Base-by-base conservation (phyloP, 1,140 invertebrate species). In the Leptopilina boulardi region DNA sequence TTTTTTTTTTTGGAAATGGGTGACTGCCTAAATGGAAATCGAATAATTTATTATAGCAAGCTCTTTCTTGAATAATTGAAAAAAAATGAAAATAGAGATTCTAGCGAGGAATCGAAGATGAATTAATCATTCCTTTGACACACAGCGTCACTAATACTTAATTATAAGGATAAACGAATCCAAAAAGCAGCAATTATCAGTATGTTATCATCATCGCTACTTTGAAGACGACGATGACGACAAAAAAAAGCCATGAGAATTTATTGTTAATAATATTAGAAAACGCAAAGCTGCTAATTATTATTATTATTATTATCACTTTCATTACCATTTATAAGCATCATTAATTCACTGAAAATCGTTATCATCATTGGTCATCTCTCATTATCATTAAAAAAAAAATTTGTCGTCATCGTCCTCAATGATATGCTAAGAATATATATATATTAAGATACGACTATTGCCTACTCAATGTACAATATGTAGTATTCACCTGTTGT, bases 401-500 rank as follows among this genome's bases (percentile, higher is more conserved):
- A n/a, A 77, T 75, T 86, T 81, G 79, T 80, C 75, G 82, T 83
- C 79, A 80, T 56, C 78, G 77, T 80, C 76, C 76, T 83, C 83
- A 79, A 83, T 84, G 76, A 80, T 83, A 84, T 84, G 70, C 34
- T 74, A 75, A n/a, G n/a, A n/a, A 23, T 47, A 75, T 85, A 85
- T 87, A 87, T 86, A 85, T 87, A 87, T 86, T 88, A 89, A 88
- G 88, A 88, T 89, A 90, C 86, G 87, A 91, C 88, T 91, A 90
- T 89, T 88, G 90, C 90, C 90, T 91, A 90, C 85, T 91, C 87
- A 91, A 91, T 91, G 90, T 91, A 91, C 89, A 91, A 91, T 91
- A 91, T 91, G 89, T 91, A 91, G 90, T 91, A 91, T 90, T 91
- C 90, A 91, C 88, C 89, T 91, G 90, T 91, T 91, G 90, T 91